A percentile compares a stretch with the other conserved stretches of the same genome.
Conservation (phyloP, 2,797 vertebrate species). For the Gobio occitaniae region DNA sequence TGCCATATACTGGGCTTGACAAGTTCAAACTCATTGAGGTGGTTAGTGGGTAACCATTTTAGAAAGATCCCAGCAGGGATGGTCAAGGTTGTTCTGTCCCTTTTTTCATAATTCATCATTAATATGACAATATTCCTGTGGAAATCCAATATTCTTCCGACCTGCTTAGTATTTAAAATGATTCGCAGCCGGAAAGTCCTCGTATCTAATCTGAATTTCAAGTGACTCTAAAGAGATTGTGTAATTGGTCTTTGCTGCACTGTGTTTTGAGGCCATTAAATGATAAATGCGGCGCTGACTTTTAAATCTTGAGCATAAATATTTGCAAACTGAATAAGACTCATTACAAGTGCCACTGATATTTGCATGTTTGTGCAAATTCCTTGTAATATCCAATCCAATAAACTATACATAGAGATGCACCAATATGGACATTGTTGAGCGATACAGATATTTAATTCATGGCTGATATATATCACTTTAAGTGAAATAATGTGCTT, state of each 20-base stretch:
- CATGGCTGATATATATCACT: not conserved
- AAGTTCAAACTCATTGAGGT: not conserved
- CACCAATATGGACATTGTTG: not conserved
- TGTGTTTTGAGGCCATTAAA: conserved; percentile 46
- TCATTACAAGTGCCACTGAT: conserved; percentile 15
- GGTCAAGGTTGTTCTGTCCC: conserved; percentile 34
- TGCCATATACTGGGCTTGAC: conserved; percentile 7
- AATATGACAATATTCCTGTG: conserved; percentile 1
- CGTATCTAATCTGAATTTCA: conserved; percentile 27
- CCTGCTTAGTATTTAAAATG: conserved; percentile 35
- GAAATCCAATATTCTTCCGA: conserved; percentile 38
- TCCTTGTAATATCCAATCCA: not conserved
- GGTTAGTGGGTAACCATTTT: not conserved
- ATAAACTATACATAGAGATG: not conserved
- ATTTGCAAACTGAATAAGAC: conserved; percentile 8
- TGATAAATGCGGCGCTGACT: conserved; percentile 28
- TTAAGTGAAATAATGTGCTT: not conserved
- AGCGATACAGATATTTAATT: not conserved
- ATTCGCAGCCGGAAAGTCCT: not conserved
- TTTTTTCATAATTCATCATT: conserved; percentile 40
- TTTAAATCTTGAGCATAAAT: conserved; percentile 32
- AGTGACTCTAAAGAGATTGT: conserved; percentile 39
- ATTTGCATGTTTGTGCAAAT: conserved; percentile 32
- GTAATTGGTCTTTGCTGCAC: conserved; percentile 21
- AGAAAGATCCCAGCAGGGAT: not conserved